Evolutionary conservation across 1,140 invertebrate genomes (phyloP).

Genomic region (Cydia splendana): DNA sequence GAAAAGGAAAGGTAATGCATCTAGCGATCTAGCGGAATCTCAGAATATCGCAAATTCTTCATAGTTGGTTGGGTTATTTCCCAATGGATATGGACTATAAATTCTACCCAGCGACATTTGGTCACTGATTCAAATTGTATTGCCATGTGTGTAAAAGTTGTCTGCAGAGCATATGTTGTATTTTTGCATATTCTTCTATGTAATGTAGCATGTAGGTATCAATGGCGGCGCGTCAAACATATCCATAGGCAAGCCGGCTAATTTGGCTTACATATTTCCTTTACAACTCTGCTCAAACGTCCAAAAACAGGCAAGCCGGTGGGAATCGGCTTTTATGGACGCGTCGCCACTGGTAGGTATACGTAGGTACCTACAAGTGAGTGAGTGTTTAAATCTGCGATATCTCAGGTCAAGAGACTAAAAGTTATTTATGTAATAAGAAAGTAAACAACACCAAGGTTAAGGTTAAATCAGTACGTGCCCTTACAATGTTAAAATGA

Average conservation of each 20-base stretch:
- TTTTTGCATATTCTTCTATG: not conserved
- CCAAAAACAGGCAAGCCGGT: too few species aligned
- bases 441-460: not conserved
- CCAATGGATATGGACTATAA: conserved; percentile 10
- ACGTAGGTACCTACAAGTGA: too few species aligned
- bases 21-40: not conserved
- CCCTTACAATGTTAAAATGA: not conserved
- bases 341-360: too few species aligned
- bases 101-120: not conserved
- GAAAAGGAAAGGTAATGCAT: not conserved
- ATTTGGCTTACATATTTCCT: too few species aligned
- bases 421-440: not conserved
- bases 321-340: too few species aligned
- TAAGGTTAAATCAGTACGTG: not conserved
- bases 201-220: too few species aligned
- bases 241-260: too few species aligned
- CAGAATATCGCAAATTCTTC: conserved; percentile 2
- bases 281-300: too few species aligned
- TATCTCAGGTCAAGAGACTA: too few species aligned
- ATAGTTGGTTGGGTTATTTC: conserved; percentile 7
- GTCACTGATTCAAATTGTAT: not conserved
- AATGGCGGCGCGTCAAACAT: too few species aligned
- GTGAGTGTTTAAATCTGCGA: too few species aligned
- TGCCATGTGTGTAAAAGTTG: too few species aligned
- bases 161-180: not conserved